phyloP scores from a whole-genome alignment of 1,140 invertebrate genomes.

The Nixonia krombeini region DNA sequence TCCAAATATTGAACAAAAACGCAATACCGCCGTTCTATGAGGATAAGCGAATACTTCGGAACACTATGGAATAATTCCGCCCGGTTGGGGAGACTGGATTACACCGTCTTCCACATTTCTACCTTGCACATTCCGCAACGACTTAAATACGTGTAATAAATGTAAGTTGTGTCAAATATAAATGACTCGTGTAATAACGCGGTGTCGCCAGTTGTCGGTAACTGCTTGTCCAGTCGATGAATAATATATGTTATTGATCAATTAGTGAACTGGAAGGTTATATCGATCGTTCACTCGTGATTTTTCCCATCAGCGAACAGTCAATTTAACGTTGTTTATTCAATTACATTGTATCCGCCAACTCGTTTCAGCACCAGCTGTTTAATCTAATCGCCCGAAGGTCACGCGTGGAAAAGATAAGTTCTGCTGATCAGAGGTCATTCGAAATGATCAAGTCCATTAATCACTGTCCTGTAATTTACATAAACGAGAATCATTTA shows the following conservation, averaged over 20 bases:
- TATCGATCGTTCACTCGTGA: constrained; percentile 24
- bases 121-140: too few relatives aligned
- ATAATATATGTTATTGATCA: not conserved
- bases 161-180: too few relatives aligned
- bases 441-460: constrained; percentile 33
- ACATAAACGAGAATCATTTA: constrained; percentile 31
- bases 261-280: not conserved
- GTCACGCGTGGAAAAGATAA: constrained; percentile 28
- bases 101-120: too few relatives aligned
- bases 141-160: too few relatives aligned
- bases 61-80: too few relatives aligned
- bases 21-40: not conserved
- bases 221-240: not conserved
- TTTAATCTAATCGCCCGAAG: constrained; percentile 34
- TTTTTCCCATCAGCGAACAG: constrained; percentile 10
- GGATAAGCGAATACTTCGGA: too few relatives aligned
- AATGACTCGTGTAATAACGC: too few relatives aligned
- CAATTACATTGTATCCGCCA: constrained; percentile 26
- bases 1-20: not conserved
- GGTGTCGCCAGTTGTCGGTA: too few relatives aligned
- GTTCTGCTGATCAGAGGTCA: constrained; percentile 32
- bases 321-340: constrained; percentile 11
- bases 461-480: constrained; percentile 39
- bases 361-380: constrained; percentile 15
- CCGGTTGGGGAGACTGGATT: too few relatives aligned